Conservation (phyloP, 2,888 invertebrate species). For the Lasiommata megera region DNA sequence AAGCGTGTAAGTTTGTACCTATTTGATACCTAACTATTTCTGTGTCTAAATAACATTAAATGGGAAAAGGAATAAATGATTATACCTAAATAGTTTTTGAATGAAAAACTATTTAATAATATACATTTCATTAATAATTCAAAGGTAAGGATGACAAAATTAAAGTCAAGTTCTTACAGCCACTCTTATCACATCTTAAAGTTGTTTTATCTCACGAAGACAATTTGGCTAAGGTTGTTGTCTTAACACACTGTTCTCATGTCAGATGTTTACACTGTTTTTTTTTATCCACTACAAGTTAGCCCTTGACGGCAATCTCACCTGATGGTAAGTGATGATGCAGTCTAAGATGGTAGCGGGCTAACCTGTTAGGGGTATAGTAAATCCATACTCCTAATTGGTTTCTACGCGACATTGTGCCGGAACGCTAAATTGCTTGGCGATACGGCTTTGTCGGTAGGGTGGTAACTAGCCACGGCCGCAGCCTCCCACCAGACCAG, state of each 20-base stretch:
- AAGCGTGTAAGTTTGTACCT: slow-evolving; percentile 60
- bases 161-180: slow-evolving; percentile 71
- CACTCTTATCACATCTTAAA: slow-evolving; percentile 78
- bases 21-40: slow-evolving; percentile 59
- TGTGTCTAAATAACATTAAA: slow-evolving; percentile 46
- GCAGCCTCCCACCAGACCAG: no score
- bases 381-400: no score
- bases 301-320: no score
- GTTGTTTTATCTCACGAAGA: background rate
- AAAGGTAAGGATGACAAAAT: slow-evolving; percentile 36
- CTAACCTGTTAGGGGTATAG: no score
- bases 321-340: no score
- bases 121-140: slow-evolving; percentile 41
- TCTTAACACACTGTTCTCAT: background rate
- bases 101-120: slow-evolving; percentile 37
- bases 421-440: no score
- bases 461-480: no score
- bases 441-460: no score
- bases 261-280: no score
- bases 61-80: slow-evolving; percentile 6
- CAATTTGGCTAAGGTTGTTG: background rate
- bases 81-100: background rate
- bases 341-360: no score
- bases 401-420: no score
- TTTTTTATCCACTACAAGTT: no score